phyloP scores from a whole-genome alignment of 2,113 vertebrate genomes.

The Psephotus haematonotus region DNA sequence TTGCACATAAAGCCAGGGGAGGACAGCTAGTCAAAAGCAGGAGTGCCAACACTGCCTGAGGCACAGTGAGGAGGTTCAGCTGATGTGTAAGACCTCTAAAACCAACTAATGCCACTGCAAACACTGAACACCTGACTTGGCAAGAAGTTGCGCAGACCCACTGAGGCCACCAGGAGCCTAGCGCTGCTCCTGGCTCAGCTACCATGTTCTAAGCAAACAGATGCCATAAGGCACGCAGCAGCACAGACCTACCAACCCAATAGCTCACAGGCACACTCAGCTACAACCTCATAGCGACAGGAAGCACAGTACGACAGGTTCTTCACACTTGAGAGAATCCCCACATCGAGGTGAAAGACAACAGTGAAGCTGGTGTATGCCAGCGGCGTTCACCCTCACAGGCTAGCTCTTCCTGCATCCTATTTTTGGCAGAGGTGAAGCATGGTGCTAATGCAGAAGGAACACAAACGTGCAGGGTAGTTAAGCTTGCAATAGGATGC shows the following conservation, averaged over 20 bases:
- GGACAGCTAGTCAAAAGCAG: neutral
- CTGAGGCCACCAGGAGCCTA: neutral
- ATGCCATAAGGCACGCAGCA: neutral
- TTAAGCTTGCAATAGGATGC: neutral
- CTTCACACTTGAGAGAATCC: neutral
- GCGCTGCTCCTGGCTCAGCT: rapidly evolving
- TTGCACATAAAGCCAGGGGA: neutral
- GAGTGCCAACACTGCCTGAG: neutral
- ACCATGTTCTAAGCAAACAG: rapidly evolving
- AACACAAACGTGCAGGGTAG: neutral
- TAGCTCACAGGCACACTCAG: neutral
- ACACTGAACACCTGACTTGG: neutral
- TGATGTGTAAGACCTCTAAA: neutral
- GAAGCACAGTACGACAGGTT: neutral
- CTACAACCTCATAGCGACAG: too few relatives aligned
- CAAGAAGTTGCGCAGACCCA: neutral
- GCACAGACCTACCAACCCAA: neutral
- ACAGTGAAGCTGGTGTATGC: rapidly evolving
- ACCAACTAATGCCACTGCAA: neutral
- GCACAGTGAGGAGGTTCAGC: neutral
- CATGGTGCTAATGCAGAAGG: neutral
- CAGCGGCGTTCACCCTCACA: rapidly evolving
- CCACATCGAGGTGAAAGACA: neutral
- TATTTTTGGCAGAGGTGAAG: neutral
- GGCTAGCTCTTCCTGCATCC: neutral